These are phyloP conservation scores for Catharus minimus DNA, from an alignment of 2,113 vertebrate species.

Conservation along the genomic window DNA sequence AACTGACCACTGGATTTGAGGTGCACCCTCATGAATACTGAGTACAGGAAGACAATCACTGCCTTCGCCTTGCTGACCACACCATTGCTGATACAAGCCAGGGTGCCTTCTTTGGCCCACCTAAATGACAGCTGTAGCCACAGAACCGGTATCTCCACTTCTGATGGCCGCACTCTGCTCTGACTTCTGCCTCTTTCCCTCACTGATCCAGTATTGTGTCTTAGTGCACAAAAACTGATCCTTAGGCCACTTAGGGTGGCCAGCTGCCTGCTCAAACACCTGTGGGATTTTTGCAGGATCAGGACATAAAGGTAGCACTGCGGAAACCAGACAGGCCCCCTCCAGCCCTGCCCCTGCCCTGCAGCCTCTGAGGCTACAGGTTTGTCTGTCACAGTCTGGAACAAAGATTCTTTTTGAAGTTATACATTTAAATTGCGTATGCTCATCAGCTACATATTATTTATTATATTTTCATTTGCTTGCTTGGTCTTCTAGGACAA, in stretches of 20 bases:
- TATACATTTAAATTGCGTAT: not conserved
- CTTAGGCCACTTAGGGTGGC: not conserved
- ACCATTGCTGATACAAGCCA: not conserved
- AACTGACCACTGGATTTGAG: not conserved
- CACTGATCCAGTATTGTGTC: rapidly evolving
- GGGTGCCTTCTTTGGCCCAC: not conserved
- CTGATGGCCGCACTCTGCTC: not conserved
- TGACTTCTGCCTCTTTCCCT: not conserved
- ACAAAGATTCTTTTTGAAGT: not conserved
- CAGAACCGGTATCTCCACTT: rapidly evolving
- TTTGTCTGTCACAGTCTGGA: not conserved
- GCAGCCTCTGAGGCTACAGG: rapidly evolving
- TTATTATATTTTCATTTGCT: not conserved
- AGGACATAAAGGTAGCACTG: not conserved
- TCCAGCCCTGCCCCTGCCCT: not conserved
- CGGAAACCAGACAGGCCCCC: rapidly evolving
- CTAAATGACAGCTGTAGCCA: not conserved
- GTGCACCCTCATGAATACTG: not conserved
- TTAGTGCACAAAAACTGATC: not conserved
- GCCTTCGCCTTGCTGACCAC: not conserved
- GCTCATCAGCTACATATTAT: not conserved
- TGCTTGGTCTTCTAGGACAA: not conserved
- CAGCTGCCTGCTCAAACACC: not conserved
- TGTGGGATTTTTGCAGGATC: rapidly evolving
- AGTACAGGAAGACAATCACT: not conserved